Conservation (phyloP, 2,113 vertebrate genomes). For the Datnioides undecimradiatus region DNA sequence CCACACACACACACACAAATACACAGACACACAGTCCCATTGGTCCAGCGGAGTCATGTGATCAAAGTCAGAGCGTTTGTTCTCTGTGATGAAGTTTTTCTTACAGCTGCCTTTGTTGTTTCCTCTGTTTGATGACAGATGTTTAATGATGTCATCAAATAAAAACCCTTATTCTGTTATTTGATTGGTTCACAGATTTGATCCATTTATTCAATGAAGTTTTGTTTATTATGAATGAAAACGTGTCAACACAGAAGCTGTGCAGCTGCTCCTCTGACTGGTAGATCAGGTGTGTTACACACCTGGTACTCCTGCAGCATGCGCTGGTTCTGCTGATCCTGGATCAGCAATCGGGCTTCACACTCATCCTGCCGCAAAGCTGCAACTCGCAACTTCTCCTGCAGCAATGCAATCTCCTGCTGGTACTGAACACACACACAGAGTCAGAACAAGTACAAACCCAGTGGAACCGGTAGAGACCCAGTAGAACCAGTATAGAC, state of each 20-base stretch:
- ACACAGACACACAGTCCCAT: not conserved
- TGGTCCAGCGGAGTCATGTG: not conserved
- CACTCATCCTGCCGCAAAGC: slow-evolving; percentile 95
- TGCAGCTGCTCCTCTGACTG: no score
- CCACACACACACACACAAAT: slow-evolving; percentile 28
- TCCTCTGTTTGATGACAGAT: no score
- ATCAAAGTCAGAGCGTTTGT: no score
- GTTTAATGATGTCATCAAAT: no score
- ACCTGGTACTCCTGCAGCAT: slow-evolving; percentile 96
- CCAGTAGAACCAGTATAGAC: not conserved
- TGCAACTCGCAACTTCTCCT: slow-evolving; percentile 94
- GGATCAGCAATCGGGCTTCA: slow-evolving; percentile 91
- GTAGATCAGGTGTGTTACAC: not conserved
- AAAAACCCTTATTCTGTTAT: no score
- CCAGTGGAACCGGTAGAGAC: not conserved
- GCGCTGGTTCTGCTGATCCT: slow-evolving; percentile 96
- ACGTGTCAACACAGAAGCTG: no score
- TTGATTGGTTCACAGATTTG: no score
- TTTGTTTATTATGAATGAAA: no score
- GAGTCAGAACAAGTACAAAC: not conserved
- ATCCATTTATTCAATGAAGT: no score
- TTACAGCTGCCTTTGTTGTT: no score
- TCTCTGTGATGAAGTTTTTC: no score
- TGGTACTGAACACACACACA: slow-evolving; percentile 83
- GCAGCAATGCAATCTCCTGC: slow-evolving; percentile 94